Percentiles rank a stretch among this genome's conserved stretches.
phyloP scores from a whole-genome alignment of 2,797 vertebrate genomes.

The Cyprinodon diabolis region DNA sequence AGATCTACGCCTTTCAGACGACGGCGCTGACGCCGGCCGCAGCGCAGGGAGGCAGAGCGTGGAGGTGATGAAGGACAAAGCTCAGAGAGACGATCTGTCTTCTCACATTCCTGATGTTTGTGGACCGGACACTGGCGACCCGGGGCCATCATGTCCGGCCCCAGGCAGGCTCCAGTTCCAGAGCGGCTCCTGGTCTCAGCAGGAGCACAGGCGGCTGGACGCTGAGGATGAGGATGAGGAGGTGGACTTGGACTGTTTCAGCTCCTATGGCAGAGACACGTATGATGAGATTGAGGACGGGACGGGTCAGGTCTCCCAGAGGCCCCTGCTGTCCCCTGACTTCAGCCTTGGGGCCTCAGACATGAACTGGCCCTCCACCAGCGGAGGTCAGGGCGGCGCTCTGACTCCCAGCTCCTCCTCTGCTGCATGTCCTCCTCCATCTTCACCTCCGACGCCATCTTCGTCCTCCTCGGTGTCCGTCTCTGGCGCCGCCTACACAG shows the following conservation, averaged over 20 bases:
- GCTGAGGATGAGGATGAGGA: constrained; percentile 79
- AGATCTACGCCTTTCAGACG: constrained; percentile 50
- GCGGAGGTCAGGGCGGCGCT: constrained; percentile 35
- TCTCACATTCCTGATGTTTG: constrained; percentile 18
- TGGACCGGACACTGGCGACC: constrained; percentile 22
- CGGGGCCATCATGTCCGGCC: constrained; percentile 36
- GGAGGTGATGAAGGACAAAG: constrained; percentile 50
- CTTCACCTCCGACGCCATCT: constrained; percentile 74
- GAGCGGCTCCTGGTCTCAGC: constrained; percentile 76
- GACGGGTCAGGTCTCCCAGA: constrained; percentile 81
- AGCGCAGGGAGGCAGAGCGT: constrained; percentile 16
- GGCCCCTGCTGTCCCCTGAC: constrained; percentile 77
- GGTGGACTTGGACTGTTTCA: constrained; percentile 80
- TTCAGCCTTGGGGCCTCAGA: constrained; percentile 64
- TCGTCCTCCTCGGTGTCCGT: constrained; percentile 77
- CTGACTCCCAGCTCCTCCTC: constrained; percentile 65
- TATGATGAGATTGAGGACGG: constrained; percentile 81
- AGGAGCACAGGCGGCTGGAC: constrained; percentile 48
- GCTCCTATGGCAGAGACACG: constrained; percentile 70
- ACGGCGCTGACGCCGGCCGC: constrained; percentile 8
- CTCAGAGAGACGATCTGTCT: constrained; percentile 32
- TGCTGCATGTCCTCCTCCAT: constrained; percentile 53
- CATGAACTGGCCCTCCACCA: constrained; percentile 66
- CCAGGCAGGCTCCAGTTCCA: constrained; percentile 85
- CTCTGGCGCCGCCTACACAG: constrained; percentile 71